A percentile compares a stretch with the other conserved stretches of the same genome.
These are phyloP conservation scores for Crotalus helleri DNA, from an alignment of 2,113 vertebrate species.

Conservation along the genomic window DNA sequence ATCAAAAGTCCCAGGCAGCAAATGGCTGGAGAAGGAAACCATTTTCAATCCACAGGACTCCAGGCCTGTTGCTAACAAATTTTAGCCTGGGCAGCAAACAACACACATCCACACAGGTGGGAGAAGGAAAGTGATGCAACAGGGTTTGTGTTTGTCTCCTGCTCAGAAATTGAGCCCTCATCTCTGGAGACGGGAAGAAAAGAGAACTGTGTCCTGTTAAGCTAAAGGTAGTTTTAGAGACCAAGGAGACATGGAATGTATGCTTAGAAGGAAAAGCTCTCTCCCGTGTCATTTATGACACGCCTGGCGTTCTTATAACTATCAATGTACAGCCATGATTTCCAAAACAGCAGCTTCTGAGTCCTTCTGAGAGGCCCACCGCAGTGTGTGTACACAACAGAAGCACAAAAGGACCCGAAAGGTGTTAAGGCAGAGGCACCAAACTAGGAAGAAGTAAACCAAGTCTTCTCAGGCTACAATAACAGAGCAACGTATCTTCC, in stretches of 20 bases:
- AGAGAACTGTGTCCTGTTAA: neutral
- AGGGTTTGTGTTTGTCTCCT: too few species aligned
- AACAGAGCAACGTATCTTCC: neutral
- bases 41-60: neutral
- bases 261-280: too few species aligned
- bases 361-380: too few species aligned
- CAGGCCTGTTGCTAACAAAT: neutral
- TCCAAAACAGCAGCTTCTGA: neutral
- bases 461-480: too few species aligned
- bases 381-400: fast-evolving
- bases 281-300: neutral
- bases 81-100: neutral
- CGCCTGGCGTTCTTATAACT: neutral
- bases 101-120: neutral
- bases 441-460: neutral
- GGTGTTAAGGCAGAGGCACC: neutral
- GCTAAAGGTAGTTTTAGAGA: neutral
- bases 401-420: neutral
- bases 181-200: neutral
- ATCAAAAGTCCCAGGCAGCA: neutral
- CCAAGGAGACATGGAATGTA: too few species aligned
- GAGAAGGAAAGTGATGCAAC: neutral
- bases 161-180: neutral
- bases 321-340: neutral
- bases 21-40: neutral